Conservation (phyloP, 2,888 invertebrate species). For the Brachypalpus laphriformis region DNA sequence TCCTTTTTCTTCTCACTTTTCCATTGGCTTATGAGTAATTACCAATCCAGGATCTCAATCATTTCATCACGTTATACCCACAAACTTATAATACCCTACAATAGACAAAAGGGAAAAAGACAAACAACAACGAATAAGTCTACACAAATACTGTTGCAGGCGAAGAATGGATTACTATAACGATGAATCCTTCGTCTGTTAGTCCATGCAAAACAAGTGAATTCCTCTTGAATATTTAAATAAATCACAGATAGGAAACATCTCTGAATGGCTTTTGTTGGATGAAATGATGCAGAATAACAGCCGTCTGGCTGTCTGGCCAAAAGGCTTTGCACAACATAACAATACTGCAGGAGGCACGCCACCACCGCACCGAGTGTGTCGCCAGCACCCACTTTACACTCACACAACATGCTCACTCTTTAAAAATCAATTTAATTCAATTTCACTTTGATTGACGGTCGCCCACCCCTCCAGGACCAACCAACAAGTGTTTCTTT, state of each 20-base stretch:
- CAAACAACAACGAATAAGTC: neutral
- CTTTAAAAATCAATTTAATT: constrained; percentile 64
- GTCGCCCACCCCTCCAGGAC: constrained; percentile 13
- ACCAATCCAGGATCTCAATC: constrained; percentile 40
- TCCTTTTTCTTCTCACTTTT: neutral
- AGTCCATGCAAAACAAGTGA: constrained; percentile 45
- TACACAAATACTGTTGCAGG: constrained; percentile 55
- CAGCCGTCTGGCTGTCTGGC: constrained; percentile 36
- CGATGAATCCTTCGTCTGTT: constrained; percentile 50
- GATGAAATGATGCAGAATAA: constrained; percentile 16
- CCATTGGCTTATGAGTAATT: constrained; percentile 3
- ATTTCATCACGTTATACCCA: constrained; percentile 4
- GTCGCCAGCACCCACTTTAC: constrained; percentile 2
- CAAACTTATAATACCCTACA: neutral
- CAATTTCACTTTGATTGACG: constrained; percentile 61
- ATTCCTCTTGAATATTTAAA: constrained; percentile 44
- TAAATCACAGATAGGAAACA: constrained; percentile 8
- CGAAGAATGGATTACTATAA: constrained; percentile 40
- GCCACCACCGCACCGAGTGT: neutral
- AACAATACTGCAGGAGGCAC: constrained; percentile 9
- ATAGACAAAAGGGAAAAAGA: neutral
- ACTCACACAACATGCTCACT: constrained; percentile 32
- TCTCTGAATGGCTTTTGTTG: constrained; percentile 17
- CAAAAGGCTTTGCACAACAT: constrained; percentile 28
- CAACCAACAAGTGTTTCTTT: constrained; percentile 67